Base-by-base conservation (phyloP, 2,797 vertebrate species). In the Macrochelys suwanniensis region DNA sequence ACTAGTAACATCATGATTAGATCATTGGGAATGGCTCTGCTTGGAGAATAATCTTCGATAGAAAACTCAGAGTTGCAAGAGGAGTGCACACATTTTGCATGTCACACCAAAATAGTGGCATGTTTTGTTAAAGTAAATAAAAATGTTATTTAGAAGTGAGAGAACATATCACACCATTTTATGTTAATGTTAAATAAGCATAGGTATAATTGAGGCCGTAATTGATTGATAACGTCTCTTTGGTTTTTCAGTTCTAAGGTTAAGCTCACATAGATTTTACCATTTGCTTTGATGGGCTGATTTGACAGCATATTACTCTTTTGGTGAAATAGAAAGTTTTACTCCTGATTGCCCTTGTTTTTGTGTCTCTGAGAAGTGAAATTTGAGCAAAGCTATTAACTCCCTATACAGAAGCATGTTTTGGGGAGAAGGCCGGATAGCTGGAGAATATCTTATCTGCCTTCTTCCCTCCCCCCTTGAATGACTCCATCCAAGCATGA, bases 101-200 rank as follows among this genome's bases (percentile, higher is more conserved):
- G 59, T 61, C 12, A 51, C 31, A 33, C 59, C 28, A 31, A 33
- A 33, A 61, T 61, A 37, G 33, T 37, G 65, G 33, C 11, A 37
- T 68, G 19, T 68, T 56, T 23, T 25, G 54, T 56, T 56, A 56
- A 56, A 56, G 54, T 56, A 56, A 25, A 25, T 56, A 25, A 47
- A 77, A 47, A 77, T 50, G 25, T 26, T 31, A 50, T 77, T 77
- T 50, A 49, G 68, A 83, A 28, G 54, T 56, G 54, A 9, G 54
- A 56, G 54, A 15, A 21, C 49, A 1, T 2, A 1, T 31, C 37
- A 1, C 1, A 13, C 2, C 49, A 0, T 15, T 19, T 2, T 1
- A 51, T 37, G 50, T 42, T 49, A 33, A 1, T 56, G 4, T 12
- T 5, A 3, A 50, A 42, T 26, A n/a, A 13, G 42, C 28, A 2